Percentiles rank a stretch among this genome's conserved stretches.
phyloP scores from a whole-genome alignment of 37 sponge, comb jelly and placozoan species.

The Beroe ovata region DNA sequence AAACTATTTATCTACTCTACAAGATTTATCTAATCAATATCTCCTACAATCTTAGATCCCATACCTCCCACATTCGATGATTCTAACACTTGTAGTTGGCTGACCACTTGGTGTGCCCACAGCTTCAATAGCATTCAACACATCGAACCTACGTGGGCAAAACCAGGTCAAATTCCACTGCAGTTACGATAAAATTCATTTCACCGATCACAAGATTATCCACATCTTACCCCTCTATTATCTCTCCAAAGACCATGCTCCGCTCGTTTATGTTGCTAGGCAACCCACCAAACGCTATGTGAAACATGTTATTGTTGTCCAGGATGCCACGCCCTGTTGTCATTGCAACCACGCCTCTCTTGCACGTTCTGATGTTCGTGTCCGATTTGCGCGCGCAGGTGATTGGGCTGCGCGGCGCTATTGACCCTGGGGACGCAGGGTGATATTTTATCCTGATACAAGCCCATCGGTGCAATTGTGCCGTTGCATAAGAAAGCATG shows the following conservation, averaged over 20 bases:
- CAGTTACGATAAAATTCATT: no score
- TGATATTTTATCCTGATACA: no score
- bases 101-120: conserved; percentile 2
- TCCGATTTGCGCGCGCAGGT: background rate
- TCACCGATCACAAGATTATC: background rate
- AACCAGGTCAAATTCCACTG: background rate
- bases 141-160: background rate
- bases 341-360: conserved; percentile 29
- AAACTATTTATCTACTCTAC: no score
- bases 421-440: background rate
- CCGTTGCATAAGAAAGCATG: no score
- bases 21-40: no score
- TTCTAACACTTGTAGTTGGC: conserved; percentile 35
- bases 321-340: background rate
- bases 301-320: background rate
- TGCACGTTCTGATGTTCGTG: background rate
- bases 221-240: conserved; percentile 7
- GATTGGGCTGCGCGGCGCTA: background rate
- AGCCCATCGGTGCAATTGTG: no score
- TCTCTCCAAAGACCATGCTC: conserved; percentile 11
- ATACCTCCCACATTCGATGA: conserved; percentile 34
- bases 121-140: conserved; percentile 1
- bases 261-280: background rate
- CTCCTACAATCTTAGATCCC: no score
- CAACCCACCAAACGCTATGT: conserved; percentile 5